Evolutionary conservation across 2,888 invertebrate genomes (phyloP).

Genomic region (Metacarcinus magister): DNA sequence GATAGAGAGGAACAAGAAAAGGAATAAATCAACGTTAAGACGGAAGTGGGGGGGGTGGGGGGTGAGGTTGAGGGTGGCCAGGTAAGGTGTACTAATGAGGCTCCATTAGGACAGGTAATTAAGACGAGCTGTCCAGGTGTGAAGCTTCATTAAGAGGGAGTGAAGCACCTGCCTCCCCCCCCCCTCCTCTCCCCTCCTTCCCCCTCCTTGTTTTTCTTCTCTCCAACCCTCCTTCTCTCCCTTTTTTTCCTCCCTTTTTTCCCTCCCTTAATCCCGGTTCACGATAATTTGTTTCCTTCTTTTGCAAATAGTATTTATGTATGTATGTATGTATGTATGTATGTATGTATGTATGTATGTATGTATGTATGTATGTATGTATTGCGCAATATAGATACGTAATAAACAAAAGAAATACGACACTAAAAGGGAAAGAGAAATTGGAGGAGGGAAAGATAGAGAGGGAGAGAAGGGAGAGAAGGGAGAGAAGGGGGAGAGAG

Average conservation of each 20-base stretch:
- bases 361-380: slow-evolving; percentile 7
- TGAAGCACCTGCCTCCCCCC: background rate
- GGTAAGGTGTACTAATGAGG: background rate
- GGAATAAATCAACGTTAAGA: background rate
- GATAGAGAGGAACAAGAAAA: background rate
- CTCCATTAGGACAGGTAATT: slow-evolving; percentile 3
- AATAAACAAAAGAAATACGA: background rate
- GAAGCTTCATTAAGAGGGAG: background rate
- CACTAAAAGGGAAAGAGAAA: background rate
- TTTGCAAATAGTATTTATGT: too few species aligned
- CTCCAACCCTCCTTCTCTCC: background rate
- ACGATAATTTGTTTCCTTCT: too few species aligned
- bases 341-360: background rate
- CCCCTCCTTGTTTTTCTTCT: background rate
- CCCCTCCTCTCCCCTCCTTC: background rate
- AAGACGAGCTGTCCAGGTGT: slow-evolving; percentile 26
- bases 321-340: too few species aligned
- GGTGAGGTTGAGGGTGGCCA: background rate
- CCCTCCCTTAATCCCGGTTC: background rate
- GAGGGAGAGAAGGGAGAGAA: background rate
- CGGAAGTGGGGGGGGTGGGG: background rate
- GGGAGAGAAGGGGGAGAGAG: background rate
- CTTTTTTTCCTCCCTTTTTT: background rate
- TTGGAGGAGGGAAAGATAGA: background rate
- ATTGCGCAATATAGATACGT: background rate